These are phyloP conservation scores for Synergus umbraculus DNA, from an alignment of 2,888 invertebrate species.

Conservation along the genomic window DNA sequence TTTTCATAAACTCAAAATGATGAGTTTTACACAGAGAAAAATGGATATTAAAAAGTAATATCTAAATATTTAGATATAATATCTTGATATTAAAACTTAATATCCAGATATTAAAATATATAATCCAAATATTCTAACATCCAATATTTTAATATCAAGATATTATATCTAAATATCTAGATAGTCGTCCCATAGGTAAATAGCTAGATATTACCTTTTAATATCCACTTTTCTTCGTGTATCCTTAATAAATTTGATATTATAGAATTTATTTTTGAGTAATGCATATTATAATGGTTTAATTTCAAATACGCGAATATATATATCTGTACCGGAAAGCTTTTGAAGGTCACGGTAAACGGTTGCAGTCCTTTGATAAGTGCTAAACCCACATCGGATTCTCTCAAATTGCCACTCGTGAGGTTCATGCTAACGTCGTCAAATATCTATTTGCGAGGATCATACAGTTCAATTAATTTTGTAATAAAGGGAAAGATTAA, in stretches of 20 bases:
- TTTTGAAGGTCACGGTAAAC: constrained; percentile 15
- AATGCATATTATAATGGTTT: background rate
- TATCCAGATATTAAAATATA: too few species aligned
- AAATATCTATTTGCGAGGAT: background rate
- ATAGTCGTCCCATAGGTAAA: too few species aligned
- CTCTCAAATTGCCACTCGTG: constrained; percentile 11
- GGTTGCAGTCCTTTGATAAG: background rate
- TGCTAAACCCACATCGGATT: background rate
- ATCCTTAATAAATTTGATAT: background rate
- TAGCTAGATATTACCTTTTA: too few species aligned
- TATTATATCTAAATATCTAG: too few species aligned
- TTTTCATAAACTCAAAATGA: background rate
- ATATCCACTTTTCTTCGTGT: too few species aligned
- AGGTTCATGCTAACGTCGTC: background rate
- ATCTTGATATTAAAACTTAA: too few species aligned
- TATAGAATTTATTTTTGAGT: background rate
- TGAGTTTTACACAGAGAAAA: too few species aligned
- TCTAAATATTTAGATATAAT: too few species aligned
- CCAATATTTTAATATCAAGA: too few species aligned
- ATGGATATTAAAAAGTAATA: too few species aligned
- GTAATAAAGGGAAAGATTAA: background rate
- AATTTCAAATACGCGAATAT: background rate
- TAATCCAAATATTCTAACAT: too few species aligned
- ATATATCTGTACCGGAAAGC: background rate
- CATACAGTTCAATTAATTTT: background rate